Percentiles rank a stretch among this genome's conserved stretches.
These are phyloP conservation scores for Euclidia mi DNA, from an alignment of 2,888 invertebrate genomes.

Conservation along the genomic window DNA sequence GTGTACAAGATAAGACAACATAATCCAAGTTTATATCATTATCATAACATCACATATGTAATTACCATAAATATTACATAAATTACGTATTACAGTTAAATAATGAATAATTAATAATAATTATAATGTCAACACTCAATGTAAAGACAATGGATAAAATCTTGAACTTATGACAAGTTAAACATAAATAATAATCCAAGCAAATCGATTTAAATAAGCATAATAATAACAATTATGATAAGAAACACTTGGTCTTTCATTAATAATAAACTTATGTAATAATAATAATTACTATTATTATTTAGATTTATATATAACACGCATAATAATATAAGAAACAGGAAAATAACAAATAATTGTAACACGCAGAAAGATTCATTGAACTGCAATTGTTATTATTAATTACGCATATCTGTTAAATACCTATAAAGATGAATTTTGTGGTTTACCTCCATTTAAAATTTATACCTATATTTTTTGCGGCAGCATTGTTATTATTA, in stretches of 20 bases:
- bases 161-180: neutral
- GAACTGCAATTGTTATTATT: conserved; percentile 34
- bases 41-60: too few species aligned
- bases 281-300: conserved; percentile 14
- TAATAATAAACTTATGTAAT: conserved; percentile 22
- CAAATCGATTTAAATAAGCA: conserved; percentile 21
- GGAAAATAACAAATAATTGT: conserved; percentile 39
- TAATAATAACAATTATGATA: conserved; percentile 31
- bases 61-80: neutral
- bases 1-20: too few species aligned
- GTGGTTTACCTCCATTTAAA: conserved; percentile 33
- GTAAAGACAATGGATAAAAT: conserved; percentile 32
- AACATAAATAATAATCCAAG: conserved; percentile 21
- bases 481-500: neutral
- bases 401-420: conserved; percentile 9
- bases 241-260: conserved; percentile 43
- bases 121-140: conserved; percentile 9
- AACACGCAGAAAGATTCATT: conserved; percentile 44
- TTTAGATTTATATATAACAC: conserved; percentile 12
- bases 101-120: conserved; percentile 4
- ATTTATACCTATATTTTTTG: neutral
- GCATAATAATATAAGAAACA: conserved; percentile 42
- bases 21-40: too few species aligned
- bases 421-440: conserved; percentile 23
- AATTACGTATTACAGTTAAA: conserved; percentile 5